Base-by-base conservation (phyloP, 2,797 vertebrate species). In the Pyrocephalus nanus region DNA sequence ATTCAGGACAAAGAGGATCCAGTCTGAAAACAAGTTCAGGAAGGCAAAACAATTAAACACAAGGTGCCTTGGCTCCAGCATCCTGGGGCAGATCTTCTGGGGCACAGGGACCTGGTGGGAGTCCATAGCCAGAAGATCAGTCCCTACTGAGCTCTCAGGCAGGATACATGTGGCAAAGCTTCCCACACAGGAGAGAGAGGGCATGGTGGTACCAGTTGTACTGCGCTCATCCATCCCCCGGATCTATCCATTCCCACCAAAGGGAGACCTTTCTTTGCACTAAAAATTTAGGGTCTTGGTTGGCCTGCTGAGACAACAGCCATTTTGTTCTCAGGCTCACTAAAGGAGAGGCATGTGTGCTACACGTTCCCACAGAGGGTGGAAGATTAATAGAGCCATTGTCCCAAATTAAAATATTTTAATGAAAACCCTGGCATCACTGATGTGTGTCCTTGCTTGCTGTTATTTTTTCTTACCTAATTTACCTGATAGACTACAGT, bases 21-120 rank as follows among this genome's bases (percentile, higher is more conserved):
- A 48, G 93, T 90, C 88, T 60, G 69, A 97, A 97, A 95, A 95
- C 76, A 97, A 96, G 86, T 42, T 6, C 43, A 91, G 75, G 86
- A 96, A 92, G 78, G 72, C 70, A 91, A 95, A 96, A 73, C 70
- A 97, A 96, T 93, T 93, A 96, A 88, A 91, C 61, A 58, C 27
- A 91, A 78, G 22, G 58, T 80, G 53, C 51, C 57, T 97, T 93
- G 89, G 62, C 84, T 90, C 66, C 76, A 58, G 73, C 74, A 62
- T 92, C 40, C 71, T 15, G 8, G 27, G 67, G 25, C 88, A 93
- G 79, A 82, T 54, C 67, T 95, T 67, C 86, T 95, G 55, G 30
- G 34, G 38, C 20, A 64, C 29, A 18, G 69, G 42, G 32, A 81
- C 14, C 26, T 29, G 7, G 8, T 3, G 71, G 86, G 55, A 93